phyloP scores from a whole-genome alignment of 92 coral and sea anemone genomes.

The Plumapathes pennacea region DNA sequence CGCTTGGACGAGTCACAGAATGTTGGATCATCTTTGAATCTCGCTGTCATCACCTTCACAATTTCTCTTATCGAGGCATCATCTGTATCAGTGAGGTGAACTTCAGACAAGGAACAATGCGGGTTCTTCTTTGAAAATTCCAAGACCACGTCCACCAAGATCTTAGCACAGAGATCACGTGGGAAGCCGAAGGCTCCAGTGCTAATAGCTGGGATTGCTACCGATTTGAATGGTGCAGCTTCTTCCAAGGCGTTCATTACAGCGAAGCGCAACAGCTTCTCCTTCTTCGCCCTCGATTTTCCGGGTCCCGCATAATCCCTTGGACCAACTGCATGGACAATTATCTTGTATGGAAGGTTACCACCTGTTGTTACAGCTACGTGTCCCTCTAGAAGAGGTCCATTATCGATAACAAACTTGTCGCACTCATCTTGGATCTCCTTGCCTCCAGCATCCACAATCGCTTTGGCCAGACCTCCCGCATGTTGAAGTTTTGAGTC shows the following conservation, averaged over 20 bases:
- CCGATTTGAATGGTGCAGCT: constrained; percentile 32
- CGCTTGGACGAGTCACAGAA: constrained; percentile 5
- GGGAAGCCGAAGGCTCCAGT: constrained; percentile 67
- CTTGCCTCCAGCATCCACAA: constrained; percentile 59
- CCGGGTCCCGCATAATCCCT: constrained; percentile 1
- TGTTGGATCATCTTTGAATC: constrained; percentile 30
- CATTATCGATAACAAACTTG: constrained; percentile 10
- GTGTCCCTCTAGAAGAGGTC: constrained; percentile 42
- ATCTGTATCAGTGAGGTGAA: constrained; percentile 61
- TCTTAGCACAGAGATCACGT: constrained; percentile 50
- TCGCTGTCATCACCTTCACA: constrained; percentile 29
- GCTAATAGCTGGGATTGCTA: constrained; percentile 76
- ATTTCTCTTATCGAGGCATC: constrained; percentile 38
- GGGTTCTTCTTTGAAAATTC: constrained; percentile 29
- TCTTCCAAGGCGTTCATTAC: constrained; percentile 28
- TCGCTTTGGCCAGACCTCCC: constrained; percentile 72
- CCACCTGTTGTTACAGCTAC: constrained; percentile 55
- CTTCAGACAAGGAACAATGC: constrained; percentile 36
- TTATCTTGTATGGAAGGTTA: constrained; percentile 58
- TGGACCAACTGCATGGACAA: constrained; percentile 73
- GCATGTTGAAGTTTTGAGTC: constrained; percentile 45
- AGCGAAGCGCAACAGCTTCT: constrained; percentile 23
- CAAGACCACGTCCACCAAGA: constrained; percentile 40
- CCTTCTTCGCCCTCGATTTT: constrained; percentile 13
- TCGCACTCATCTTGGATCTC: constrained; percentile 62